phyloP scores from a whole-genome alignment of 2,888 invertebrate genomes.

The Ormyrus nitidulus region DNA sequence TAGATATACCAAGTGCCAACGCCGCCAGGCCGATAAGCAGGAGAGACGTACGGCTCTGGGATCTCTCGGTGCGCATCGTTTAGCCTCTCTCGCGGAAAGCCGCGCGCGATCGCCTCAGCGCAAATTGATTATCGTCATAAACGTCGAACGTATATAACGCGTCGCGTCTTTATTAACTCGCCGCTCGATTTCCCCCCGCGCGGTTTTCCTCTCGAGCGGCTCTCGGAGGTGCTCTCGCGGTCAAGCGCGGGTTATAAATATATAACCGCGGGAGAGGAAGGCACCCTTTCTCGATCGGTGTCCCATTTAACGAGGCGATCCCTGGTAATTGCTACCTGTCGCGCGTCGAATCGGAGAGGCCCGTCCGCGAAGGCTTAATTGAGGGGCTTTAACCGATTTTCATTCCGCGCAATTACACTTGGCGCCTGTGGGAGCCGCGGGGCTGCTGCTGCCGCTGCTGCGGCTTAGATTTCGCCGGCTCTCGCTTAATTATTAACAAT shows the following conservation, averaged over 20 bases:
- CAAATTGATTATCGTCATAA: constrained; percentile 22
- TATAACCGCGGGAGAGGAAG: too few species aligned
- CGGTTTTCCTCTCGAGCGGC: not conserved
- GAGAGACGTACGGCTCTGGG: too few species aligned
- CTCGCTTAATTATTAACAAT: not conserved
- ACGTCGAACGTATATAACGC: constrained; percentile 5
- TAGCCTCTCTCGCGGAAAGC: too few species aligned
- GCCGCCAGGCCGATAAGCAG: too few species aligned
- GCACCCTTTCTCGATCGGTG: not conserved
- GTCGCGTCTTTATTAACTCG: not conserved
- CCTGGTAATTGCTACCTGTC: constrained; percentile 23
- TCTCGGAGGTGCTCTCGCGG: not conserved
- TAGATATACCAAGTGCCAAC: too few species aligned
- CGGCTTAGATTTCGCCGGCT: not conserved
- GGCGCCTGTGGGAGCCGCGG: too few species aligned
- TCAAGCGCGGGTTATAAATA: not conserved
- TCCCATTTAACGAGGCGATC: constrained; percentile 26
- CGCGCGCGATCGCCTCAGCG: not conserved
- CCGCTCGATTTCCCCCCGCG: not conserved
- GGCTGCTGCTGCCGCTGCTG: not conserved
- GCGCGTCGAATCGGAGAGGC: not conserved
- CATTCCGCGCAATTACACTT: too few species aligned
- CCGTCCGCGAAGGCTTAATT: not conserved
- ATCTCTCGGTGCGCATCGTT: too few species aligned
- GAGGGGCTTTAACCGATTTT: too few species aligned